Conservation (phyloP, 2,888 invertebrate genomes). For the Acleris sparsana region DNA sequence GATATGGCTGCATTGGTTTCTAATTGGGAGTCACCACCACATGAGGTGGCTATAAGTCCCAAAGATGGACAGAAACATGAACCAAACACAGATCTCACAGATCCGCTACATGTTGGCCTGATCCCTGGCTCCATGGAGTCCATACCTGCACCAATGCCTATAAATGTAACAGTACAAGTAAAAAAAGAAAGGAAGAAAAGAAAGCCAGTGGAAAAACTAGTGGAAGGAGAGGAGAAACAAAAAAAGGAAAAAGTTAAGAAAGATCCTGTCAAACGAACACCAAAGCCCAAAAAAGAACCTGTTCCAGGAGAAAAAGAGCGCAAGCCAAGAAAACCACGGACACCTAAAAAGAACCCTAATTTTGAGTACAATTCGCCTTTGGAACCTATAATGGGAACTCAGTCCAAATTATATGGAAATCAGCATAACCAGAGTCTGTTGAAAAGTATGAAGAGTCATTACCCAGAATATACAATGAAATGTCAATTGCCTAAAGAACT, state of each 20-base stretch:
- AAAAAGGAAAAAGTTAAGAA: slow-evolving; percentile 53
- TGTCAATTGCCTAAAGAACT: slow-evolving; percentile 19
- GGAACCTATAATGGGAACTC: slow-evolving; percentile 56
- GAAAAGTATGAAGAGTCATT: slow-evolving; percentile 17
- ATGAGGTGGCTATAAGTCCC: slow-evolving; percentile 45
- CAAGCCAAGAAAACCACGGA: slow-evolving; percentile 65
- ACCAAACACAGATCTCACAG: slow-evolving; percentile 26
- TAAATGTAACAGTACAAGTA: slow-evolving; percentile 5
- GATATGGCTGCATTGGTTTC: slow-evolving; percentile 65
- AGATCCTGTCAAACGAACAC: slow-evolving; percentile 45
- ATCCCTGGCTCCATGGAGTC: slow-evolving; percentile 32
- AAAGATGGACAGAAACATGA: slow-evolving; percentile 30
- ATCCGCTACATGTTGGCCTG: slow-evolving; percentile 40
- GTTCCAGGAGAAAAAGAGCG: slow-evolving; percentile 49
- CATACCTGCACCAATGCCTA: slow-evolving; percentile 40
- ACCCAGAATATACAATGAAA: slow-evolving; percentile 24
- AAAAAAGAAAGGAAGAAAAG: slow-evolving; percentile 41
- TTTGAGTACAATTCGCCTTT: slow-evolving; percentile 64
- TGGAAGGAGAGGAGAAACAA: slow-evolving; percentile 43
- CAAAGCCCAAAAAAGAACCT: slow-evolving; percentile 45
- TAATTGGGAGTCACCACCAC: slow-evolving; percentile 71
- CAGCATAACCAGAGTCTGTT: slow-evolving; percentile 1
- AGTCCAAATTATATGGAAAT: slow-evolving; percentile 44
- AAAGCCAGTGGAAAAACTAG: slow-evolving; percentile 52
- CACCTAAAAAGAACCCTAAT: slow-evolving; percentile 59